These are phyloP conservation scores for Balaeniceps rex DNA, from an alignment of 2,113 vertebrate genomes.

Conservation along the genomic window DNA sequence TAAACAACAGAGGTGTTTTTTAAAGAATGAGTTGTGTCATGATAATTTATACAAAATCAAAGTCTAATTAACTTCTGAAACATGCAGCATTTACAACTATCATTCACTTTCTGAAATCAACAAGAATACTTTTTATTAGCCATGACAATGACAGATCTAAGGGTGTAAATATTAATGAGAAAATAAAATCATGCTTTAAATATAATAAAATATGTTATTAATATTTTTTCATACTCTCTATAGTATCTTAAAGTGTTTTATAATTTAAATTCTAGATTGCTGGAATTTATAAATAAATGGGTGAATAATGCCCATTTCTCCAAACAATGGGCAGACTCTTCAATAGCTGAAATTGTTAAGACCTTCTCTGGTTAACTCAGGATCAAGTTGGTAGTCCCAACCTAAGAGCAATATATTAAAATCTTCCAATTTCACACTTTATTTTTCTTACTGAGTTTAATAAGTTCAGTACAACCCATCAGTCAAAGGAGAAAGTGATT, in stretches of 20 bases:
- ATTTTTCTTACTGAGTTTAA: neutral
- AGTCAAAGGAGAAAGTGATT: neutral
- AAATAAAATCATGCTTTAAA: neutral
- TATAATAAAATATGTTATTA: neutral
- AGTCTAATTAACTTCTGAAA: neutral
- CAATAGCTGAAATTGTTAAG: neutral
- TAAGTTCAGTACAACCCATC: neutral
- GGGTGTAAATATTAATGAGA: neutral
- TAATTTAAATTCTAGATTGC: neutral
- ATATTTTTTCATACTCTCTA: neutral
- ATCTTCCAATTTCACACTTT: neutral
- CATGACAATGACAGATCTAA: neutral
- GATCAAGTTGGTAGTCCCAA: neutral
- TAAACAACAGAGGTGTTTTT: neutral
- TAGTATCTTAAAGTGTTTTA: neutral
- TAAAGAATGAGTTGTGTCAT: neutral
- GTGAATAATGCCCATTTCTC: neutral
- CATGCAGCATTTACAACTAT: neutral
- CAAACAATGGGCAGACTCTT: neutral
- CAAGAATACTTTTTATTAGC: neutral
- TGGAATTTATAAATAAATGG: neutral
- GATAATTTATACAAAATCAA: neutral
- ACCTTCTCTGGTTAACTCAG: neutral
- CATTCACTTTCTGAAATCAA: neutral
- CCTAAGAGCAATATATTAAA: neutral